Evolutionary conservation across 2,113 vertebrate species (phyloP).

Genomic region (Stomatorhinus ivindoensis): DNA sequence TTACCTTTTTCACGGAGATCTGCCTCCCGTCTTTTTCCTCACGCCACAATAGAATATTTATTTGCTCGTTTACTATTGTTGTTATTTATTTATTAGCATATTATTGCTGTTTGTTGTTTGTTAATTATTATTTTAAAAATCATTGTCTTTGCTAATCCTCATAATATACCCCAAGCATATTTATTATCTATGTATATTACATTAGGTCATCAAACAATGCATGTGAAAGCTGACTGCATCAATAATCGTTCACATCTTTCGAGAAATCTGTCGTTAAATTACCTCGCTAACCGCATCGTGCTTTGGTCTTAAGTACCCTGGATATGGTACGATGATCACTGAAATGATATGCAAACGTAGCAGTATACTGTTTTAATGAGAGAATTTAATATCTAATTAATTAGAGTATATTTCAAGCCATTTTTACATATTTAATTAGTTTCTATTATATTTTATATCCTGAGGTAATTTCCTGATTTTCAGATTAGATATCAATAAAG

Average conservation of each 20-base stretch:
- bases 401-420: slow-evolving; percentile 4
- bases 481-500: slow-evolving; percentile 3
- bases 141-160: neutral
- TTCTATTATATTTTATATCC: slow-evolving; percentile 13
- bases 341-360: slow-evolving; percentile 3
- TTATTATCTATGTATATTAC: neutral
- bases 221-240: neutral
- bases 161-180: neutral
- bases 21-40: no score
- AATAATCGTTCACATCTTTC: neutral
- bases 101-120: neutral
- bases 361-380: slow-evolving; percentile 8
- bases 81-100: neutral
- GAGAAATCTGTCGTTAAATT: neutral
- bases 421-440: slow-evolving; percentile 16
- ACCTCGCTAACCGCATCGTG: neutral
- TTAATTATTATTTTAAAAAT: neutral
- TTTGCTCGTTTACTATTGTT: neutral
- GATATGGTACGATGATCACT: slow-evolving; percentile 11
- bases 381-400: slow-evolving; percentile 3
- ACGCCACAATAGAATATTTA: neutral
- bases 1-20: no score
- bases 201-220: neutral
- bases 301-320: neutral
- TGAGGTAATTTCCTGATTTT: slow-evolving; percentile 12